phyloP scores from a whole-genome alignment of 2,797 vertebrate genomes.

The Etheostoma nigrum region DNA sequence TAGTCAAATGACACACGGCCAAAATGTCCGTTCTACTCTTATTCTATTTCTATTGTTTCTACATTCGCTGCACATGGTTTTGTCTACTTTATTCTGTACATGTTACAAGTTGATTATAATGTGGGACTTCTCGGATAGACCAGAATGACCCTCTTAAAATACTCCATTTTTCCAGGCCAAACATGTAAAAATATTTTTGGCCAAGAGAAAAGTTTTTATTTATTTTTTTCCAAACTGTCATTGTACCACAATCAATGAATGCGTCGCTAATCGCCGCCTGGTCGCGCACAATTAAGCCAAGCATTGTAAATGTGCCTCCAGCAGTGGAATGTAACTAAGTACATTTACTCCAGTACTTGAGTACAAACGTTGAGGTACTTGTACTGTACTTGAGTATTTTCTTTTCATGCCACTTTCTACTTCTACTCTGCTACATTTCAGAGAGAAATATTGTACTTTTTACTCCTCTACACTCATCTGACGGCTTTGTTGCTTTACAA shows the following conservation, averaged over 20 bases:
- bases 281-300: background rate
- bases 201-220: slow-evolving; percentile 40
- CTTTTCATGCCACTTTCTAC: no score
- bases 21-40: no score
- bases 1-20: no score
- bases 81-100: slow-evolving; percentile 20
- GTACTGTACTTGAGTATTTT: no score
- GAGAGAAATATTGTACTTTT: no score
- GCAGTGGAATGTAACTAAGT: no score
- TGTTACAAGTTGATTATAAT: background rate
- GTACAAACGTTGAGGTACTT: no score
- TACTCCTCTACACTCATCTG: no score
- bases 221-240: slow-evolving; percentile 39
- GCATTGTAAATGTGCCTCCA: background rate
- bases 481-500: no score
- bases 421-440: no score
- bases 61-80: slow-evolving; percentile 36
- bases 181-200: slow-evolving; percentile 1
- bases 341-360: no score
- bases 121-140: slow-evolving; percentile 5
- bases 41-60: no score
- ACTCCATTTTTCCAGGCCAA: slow-evolving; percentile 15
- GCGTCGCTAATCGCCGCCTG: slow-evolving; percentile 18
- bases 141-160: slow-evolving; percentile 15
- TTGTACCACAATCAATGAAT: slow-evolving; percentile 23